These are phyloP conservation scores for Guaruba guarouba DNA, from an alignment of 2,113 vertebrate species.

Conservation along the genomic window DNA sequence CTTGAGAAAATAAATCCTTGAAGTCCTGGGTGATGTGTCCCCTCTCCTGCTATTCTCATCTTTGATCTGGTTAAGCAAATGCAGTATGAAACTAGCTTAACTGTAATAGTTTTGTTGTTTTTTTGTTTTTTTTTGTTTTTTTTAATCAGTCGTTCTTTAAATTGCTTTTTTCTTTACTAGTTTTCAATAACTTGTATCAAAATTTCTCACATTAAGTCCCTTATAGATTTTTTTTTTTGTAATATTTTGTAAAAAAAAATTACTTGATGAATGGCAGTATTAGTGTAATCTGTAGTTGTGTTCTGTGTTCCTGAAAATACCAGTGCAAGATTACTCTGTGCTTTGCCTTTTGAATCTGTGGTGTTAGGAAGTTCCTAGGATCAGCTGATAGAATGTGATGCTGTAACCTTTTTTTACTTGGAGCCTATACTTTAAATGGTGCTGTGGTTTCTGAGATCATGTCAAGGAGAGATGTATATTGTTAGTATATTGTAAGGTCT, in stretches of 20 bases:
- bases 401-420: neutral
- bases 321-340: neutral
- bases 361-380: neutral
- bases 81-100: neutral
- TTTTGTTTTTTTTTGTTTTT: neutral
- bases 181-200: neutral
- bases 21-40: neutral
- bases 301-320: neutral
- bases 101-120: neutral
- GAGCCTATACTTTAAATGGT: neutral
- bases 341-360: neutral
- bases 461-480: neutral
- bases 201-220: neutral
- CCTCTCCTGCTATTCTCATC: neutral
- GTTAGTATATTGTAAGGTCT: neutral
- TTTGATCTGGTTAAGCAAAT: neutral
- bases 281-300: neutral
- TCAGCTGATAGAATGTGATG: neutral
- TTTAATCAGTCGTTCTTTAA: neutral
- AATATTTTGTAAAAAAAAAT: neutral
- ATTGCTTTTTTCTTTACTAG: neutral
- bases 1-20: neutral
- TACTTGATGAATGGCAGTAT: neutral
- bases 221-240: neutral
- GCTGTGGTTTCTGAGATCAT: neutral